Percentiles rank a stretch among this genome's conserved stretches.
Conservation (phyloP, 2,888 invertebrate genomes). For the Polia nebulosa region DNA sequence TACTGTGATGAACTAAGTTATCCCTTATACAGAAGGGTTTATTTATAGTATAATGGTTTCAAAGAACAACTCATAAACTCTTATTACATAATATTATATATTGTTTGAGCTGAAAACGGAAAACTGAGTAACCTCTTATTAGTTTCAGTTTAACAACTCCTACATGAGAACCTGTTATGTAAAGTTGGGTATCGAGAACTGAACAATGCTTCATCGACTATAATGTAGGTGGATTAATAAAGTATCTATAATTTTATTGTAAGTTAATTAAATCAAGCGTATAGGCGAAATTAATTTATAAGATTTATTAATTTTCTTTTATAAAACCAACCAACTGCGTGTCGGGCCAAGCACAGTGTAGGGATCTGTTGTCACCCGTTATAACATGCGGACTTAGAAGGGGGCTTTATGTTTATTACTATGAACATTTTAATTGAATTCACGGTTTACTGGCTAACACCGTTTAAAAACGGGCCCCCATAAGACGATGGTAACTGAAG, state of each 20-base stretch:
- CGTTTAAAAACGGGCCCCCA: no score
- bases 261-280: not conserved
- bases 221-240: not conserved
- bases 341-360: no score
- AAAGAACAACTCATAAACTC: not conserved
- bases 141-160: slow-evolving; percentile 32
- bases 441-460: no score
- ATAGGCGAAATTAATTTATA: not conserved
- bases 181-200: slow-evolving; percentile 29
- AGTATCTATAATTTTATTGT: not conserved
- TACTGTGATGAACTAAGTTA: no score
- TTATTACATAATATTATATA: slow-evolving; percentile 15
- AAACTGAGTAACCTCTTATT: slow-evolving; percentile 24
- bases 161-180: slow-evolving; percentile 16
- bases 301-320: no score
- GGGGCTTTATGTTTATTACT: no score
- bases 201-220: slow-evolving; percentile 12
- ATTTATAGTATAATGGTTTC: not conserved
- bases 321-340: no score
- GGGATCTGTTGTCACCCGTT: no score
- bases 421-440: no score
- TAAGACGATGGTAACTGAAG: no score
- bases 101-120: slow-evolving; percentile 3
- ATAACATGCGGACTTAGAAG: no score
- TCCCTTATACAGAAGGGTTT: no score